Conservation (phyloP, 2,113 vertebrate species). For the Callipepla californica region DNA sequence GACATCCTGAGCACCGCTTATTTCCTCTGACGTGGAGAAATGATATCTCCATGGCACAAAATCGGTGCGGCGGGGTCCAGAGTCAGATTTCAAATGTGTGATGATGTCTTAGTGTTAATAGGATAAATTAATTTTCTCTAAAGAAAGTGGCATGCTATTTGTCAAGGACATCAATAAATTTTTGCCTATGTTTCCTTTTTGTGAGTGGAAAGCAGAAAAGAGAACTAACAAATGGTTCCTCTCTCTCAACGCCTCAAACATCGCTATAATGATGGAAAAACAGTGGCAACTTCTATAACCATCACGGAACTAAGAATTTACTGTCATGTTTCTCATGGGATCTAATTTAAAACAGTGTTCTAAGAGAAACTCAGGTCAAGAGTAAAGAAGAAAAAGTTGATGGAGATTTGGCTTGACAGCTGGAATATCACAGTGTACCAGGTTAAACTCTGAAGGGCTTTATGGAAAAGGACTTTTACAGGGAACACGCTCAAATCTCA, state of each 20-base stretch:
- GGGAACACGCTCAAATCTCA: neutral
- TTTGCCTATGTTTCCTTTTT: neutral
- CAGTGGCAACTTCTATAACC: constrained; percentile 73
- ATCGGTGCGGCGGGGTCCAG: neutral
- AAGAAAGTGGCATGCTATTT: neutral
- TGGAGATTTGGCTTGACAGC: constrained; percentile 74
- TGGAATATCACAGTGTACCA: constrained; percentile 22
- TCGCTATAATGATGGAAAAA: constrained; percentile 55
- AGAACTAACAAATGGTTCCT: neutral
- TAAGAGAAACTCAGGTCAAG: constrained; percentile 74
- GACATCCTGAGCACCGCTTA: neutral
- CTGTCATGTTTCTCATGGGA: constrained; percentile 73
- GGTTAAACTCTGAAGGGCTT: neutral
- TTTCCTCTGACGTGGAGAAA: neutral
- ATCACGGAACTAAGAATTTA: constrained; percentile 60
- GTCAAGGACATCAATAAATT: neutral
- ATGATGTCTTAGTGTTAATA: neutral
- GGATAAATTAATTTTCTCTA: neutral
- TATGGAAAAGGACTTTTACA: neutral
- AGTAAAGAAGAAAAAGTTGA: constrained; percentile 61
- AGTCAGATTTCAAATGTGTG: neutral
- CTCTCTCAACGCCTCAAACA: neutral
- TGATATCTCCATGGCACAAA: neutral
- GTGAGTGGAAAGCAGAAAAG: neutral
- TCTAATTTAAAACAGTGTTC: constrained; percentile 75